A percentile compares a stretch with the other conserved stretches of the same genome.
Conservation (phyloP, 2,888 invertebrate genomes). For the Stegophylla sp. region DNA sequence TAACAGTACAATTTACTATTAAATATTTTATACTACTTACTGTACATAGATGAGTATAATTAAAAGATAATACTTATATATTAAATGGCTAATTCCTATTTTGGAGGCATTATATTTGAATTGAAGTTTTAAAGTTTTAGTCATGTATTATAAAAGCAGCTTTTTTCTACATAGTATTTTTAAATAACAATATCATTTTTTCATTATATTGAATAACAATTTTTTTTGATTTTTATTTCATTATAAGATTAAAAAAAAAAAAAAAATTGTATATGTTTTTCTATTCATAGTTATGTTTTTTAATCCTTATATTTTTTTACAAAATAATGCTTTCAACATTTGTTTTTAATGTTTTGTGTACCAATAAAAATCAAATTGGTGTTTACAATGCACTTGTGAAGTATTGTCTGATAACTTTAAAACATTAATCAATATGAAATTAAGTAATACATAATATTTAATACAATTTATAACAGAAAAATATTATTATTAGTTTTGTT, state of each 20-base stretch:
- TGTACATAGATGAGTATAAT: slow-evolving; percentile 52
- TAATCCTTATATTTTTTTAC: neutral
- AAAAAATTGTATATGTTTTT: slow-evolving; percentile 9
- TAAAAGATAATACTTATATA: slow-evolving; percentile 29
- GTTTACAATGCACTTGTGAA: neutral
- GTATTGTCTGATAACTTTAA: neutral
- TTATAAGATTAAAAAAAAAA: neutral
- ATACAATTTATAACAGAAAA: neutral
- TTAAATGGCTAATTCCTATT: slow-evolving; percentile 29
- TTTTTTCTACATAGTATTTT: slow-evolving; percentile 53
- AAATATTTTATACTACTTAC: slow-evolving; percentile 52
- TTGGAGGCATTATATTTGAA: slow-evolving; percentile 44
- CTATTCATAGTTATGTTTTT: neutral
- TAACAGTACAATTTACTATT: slow-evolving; percentile 56
- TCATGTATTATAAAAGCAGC: neutral
- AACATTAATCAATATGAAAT: too few species aligned
- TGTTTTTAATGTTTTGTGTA: slow-evolving; percentile 1
- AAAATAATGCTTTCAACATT: neutral
- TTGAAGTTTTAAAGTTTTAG: slow-evolving; percentile 6
- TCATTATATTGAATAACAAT: slow-evolving; percentile 17
- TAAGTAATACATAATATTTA: too few species aligned
- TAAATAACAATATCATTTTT: slow-evolving; percentile 24
- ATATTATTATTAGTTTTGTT: neutral
- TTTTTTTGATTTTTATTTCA: slow-evolving; percentile 3
- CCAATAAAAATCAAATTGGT: neutral